A percentile compares a stretch with the other conserved stretches of the same genome.
These are phyloP conservation scores for Dendrolimus houi DNA, from an alignment of 2,888 invertebrate genomes.

Conservation along the genomic window DNA sequence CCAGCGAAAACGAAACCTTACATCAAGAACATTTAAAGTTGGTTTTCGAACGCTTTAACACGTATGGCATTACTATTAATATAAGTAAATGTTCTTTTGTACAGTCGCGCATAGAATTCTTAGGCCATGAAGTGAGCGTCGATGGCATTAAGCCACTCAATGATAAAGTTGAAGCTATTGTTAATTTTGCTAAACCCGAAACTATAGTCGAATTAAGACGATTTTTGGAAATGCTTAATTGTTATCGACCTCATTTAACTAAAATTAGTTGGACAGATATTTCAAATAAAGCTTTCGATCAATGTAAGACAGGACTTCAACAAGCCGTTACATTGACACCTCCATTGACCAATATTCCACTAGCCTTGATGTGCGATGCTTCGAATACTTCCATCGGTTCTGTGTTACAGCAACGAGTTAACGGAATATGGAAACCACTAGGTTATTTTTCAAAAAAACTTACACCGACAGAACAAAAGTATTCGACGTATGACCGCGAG, in stretches of 20 bases:
- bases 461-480: too few species aligned
- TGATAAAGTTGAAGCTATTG: constrained; percentile 12
- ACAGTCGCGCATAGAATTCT: constrained; percentile 8
- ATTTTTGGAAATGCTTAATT: constrained; percentile 33
- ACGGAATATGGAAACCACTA: too few species aligned
- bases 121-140: constrained; percentile 12
- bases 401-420: too few species aligned
- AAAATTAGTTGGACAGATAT: too few species aligned
- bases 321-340: too few species aligned
- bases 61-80: neutral
- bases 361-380: too few species aligned
- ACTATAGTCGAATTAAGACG: constrained; percentile 11
- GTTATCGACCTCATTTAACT: constrained; percentile 28
- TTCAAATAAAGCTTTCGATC: too few species aligned
- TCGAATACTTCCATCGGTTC: too few species aligned
- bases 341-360: too few species aligned
- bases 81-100: constrained; percentile 9
- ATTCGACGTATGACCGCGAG: too few species aligned
- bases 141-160: constrained; percentile 10
- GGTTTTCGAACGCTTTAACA: neutral
- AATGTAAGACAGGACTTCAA: too few species aligned
- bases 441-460: too few species aligned
- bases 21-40: neutral
- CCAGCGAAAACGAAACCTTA: neutral
- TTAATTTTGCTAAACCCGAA: constrained; percentile 8